Conservation (phyloP, 2,888 invertebrate genomes). For the Callyntrura sp. region DNA sequence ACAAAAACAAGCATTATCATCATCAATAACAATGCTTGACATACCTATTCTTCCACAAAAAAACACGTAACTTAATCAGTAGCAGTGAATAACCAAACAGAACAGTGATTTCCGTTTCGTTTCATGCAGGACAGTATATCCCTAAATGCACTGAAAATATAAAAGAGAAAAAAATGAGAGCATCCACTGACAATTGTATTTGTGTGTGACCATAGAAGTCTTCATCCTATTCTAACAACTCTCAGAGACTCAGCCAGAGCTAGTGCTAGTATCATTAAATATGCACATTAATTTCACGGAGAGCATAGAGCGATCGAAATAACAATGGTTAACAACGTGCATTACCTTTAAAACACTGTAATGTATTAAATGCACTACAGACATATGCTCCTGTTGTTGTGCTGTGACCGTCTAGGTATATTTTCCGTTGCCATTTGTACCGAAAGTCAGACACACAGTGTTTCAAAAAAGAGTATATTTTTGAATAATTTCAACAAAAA, state of each 20-base stretch:
- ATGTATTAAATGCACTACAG: too few relatives aligned
- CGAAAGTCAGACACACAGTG: too few relatives aligned
- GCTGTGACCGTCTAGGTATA: too few relatives aligned
- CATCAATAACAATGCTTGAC: slow-evolving; percentile 50
- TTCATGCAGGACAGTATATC: slow-evolving; percentile 29
- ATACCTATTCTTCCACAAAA: background rate
- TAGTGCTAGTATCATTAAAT: slow-evolving; percentile 8
- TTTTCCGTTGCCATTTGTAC: too few relatives aligned
- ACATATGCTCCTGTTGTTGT: too few relatives aligned
- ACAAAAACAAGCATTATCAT: slow-evolving; percentile 48
- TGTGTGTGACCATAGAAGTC: slow-evolving; percentile 42
- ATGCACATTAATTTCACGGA: slow-evolving; percentile 55
- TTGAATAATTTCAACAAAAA: too few relatives aligned
- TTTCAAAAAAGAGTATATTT: too few relatives aligned
- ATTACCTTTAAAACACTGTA: background rate
- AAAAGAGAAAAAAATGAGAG: slow-evolving; percentile 58
- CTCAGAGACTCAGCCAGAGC: too few relatives aligned
- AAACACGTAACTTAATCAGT: slow-evolving; percentile 18
- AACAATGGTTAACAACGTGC: background rate
- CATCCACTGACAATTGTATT: slow-evolving; percentile 43
- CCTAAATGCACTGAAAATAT: slow-evolving; percentile 2
- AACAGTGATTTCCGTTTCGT: slow-evolving; percentile 76
- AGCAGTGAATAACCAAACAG: slow-evolving; percentile 67
- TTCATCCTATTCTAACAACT: slow-evolving; percentile 52
- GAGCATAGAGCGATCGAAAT: background rate